Conservation (phyloP, 1,140 invertebrate species). For the Platyura marginata region DNA sequence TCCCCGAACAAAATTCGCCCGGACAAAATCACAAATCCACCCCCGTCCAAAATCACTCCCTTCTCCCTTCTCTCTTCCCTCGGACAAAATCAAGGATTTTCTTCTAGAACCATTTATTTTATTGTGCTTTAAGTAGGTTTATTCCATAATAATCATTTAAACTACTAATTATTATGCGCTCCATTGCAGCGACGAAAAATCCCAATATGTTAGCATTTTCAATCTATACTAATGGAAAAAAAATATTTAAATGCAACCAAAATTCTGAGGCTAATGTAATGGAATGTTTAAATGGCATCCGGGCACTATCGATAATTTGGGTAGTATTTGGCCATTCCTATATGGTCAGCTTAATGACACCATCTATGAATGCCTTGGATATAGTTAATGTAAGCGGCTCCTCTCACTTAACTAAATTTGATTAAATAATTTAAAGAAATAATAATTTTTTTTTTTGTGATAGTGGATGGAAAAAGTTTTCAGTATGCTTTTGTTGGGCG, state of each 20-base stretch:
- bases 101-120: too few relatives aligned
- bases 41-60: too few relatives aligned
- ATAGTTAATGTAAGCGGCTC: not conserved
- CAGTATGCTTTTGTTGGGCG: not conserved
- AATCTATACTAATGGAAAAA: not conserved
- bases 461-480: not conserved
- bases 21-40: too few relatives aligned
- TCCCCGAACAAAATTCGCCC: too few relatives aligned
- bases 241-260: not conserved
- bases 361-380: not conserved
- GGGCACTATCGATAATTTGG: constrained; percentile 1
- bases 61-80: too few relatives aligned
- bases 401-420: not conserved
- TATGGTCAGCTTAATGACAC: not conserved
- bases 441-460: not conserved
- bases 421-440: not conserved
- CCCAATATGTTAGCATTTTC: not conserved
- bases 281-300: constrained; percentile 1
- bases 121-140: too few relatives aligned
- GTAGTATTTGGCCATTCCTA: constrained; percentile 2
- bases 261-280: not conserved
- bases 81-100: too few relatives aligned
- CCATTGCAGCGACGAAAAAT: not conserved
- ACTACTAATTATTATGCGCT: too few relatives aligned
- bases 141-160: too few relatives aligned